These are phyloP conservation scores for Macrostomum lignano DNA, from an alignment of 1,140 invertebrate genomes.

Conservation along the genomic window DNA sequence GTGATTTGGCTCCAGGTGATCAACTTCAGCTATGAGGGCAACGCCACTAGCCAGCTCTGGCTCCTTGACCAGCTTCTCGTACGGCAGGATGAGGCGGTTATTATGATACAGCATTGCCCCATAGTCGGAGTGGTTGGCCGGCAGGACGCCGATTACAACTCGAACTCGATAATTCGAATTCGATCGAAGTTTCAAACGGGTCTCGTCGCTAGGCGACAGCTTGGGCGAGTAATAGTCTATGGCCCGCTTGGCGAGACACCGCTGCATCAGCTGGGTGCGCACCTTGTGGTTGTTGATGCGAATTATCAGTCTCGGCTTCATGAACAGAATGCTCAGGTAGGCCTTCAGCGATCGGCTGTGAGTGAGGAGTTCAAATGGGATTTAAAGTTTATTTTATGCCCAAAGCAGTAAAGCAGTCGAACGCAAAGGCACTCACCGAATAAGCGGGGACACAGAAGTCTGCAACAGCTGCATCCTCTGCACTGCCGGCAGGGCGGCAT, in stretches of 20 bases:
- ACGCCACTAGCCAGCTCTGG: constrained; percentile 19
- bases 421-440: too few species aligned
- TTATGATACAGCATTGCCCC: constrained; percentile 20
- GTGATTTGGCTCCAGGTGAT: constrained; percentile 21
- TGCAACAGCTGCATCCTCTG: too few species aligned
- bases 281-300: constrained; percentile 15
- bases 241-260: constrained; percentile 16
- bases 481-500: too few species aligned
- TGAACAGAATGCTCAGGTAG: constrained; percentile 19
- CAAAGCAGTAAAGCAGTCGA: too few species aligned
- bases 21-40: constrained; percentile 17
- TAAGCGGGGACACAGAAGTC: too few species aligned
- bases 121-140: too few species aligned
- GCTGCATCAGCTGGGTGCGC: constrained; percentile 15
- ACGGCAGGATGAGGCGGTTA: constrained; percentile 19
- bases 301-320: constrained; percentile 21
- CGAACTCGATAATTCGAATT: too few species aligned
- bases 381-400: neutral
- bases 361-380: neutral
- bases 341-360: constrained; percentile 10
- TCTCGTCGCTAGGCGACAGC: too few species aligned
- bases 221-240: too few species aligned
- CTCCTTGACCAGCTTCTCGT: constrained; percentile 20
- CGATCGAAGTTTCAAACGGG: too few species aligned
- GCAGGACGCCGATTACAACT: too few species aligned